Evolutionary conservation across 2,797 vertebrate genomes (phyloP), one percentile per base, ranked within the genome.

Genomic region (Cetoscarus ocellatus): DNA sequence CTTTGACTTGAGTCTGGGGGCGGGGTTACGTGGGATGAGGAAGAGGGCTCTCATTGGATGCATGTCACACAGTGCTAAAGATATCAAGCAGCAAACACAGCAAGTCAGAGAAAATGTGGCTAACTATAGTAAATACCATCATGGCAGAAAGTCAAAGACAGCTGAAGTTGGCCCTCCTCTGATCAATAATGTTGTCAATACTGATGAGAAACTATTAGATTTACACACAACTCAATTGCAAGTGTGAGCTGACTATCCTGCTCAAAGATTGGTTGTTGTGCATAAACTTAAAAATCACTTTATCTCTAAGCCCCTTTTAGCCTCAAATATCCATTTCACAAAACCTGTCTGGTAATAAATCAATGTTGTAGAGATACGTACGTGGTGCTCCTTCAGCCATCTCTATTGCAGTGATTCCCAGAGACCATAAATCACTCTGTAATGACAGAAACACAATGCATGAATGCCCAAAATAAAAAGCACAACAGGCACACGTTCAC

Each of bases 371-470:
- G 7, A 51, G 54, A 18, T 93, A 97, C 97, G 90, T 95, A 99
- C 98, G 97, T 83, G 98, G 98, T 52, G 97, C 96, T 55, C 98
- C 98, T 93, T 99, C 98, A 0, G 97, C 97, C 98, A 99, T 99
- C 90, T 99, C 98, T 3, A 99, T 97, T 36, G 98, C 97, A 0
- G 98, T 99, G 92, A 99, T 99, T 83, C 98, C 98, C 90, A 99
- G 87, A 0, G 98, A 99, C 98, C 98, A 99, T 90, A 99, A 71
- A 93, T 99, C 98, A 45, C 98, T 99, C 98, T 99, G 94, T 52
- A 90, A 90, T 11, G 39, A 77, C 60, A 77, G 6, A 79, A 61
- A 85, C 27, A 55, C 39, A 19, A 39, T 3, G 55, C 6, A 49
- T 70, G 19, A 79, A 70, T 56, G 53, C 34, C 11, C 44, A 43